Conservation (phyloP, 2,797 vertebrate genomes). For the Paguma larvata region DNA sequence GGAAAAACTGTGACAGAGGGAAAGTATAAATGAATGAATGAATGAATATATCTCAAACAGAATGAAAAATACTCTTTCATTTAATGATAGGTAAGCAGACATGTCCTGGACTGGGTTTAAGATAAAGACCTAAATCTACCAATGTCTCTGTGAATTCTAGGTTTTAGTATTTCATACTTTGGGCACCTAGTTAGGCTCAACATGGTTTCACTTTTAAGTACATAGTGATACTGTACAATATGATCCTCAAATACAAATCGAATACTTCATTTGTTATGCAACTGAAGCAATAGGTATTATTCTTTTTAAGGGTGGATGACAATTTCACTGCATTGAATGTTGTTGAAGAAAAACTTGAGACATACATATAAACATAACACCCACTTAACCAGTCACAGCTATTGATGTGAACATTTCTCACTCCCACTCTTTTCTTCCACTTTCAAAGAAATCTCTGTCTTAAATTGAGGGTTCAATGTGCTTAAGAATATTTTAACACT, state of each 20-base stretch:
- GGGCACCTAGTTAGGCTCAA: neutral
- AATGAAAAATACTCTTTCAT: neutral
- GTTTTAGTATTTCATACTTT: neutral
- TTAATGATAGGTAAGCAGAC: neutral
- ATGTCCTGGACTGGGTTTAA: neutral
- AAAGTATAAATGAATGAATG: neutral
- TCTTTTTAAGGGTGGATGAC: neutral
- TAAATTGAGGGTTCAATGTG: neutral
- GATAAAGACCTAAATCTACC: neutral
- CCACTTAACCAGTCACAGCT: neutral
- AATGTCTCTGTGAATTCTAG: neutral
- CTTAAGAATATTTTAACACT: neutral
- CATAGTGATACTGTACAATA: neutral
- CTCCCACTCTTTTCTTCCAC: neutral
- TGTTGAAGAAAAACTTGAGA: neutral
- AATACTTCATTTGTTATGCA: neutral
- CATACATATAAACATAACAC: neutral
- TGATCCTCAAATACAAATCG: neutral
- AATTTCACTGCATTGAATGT: neutral
- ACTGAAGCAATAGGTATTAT: neutral
- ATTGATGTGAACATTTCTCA: neutral
- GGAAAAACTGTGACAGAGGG: neutral
- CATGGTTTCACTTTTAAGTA: neutral
- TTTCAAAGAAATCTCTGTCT: neutral
- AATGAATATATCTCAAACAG: neutral